Conservation (phyloP, 2,113 vertebrate genomes). For the Micronycteris hirsuta region DNA sequence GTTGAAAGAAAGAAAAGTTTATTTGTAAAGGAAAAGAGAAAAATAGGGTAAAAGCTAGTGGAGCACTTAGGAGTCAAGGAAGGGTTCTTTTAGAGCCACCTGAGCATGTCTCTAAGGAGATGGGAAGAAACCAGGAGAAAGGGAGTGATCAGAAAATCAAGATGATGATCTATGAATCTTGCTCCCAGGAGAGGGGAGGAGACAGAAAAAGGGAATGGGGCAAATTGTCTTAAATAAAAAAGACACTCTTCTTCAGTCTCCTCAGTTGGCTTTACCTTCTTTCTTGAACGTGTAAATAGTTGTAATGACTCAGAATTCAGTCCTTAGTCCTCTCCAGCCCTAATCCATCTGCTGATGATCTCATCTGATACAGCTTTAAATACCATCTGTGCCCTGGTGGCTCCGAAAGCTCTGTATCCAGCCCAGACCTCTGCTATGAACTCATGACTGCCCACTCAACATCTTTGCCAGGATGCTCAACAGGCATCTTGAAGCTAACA, state of each 20-base stretch:
- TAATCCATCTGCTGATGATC: not conserved
- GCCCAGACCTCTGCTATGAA: not conserved
- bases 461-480: not conserved
- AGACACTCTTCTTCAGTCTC: not conserved
- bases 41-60: not conserved
- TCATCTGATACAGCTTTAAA: not conserved
- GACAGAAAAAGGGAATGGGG: not conserved
- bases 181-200: not conserved
- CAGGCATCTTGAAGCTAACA: not conserved
- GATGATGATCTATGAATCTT: not conserved
- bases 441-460: slow-evolving; percentile 1
- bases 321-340: not conserved
- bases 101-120: not conserved
- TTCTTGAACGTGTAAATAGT: not conserved
- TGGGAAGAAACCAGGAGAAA: not conserved
- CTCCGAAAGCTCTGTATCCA: not conserved
- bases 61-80: not conserved
- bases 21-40: not conserved
- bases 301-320: not conserved
- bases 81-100: not conserved
- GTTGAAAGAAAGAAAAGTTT: not conserved
- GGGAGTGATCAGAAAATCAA: not conserved
- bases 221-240: not conserved
- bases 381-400: not conserved
- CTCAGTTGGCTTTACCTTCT: not conserved